A percentile compares a stretch with the other conserved stretches of the same genome.
These are phyloP conservation scores for Triplophysa bombifrons DNA, from an alignment of 2,797 vertebrate species.

Conservation along the genomic window DNA sequence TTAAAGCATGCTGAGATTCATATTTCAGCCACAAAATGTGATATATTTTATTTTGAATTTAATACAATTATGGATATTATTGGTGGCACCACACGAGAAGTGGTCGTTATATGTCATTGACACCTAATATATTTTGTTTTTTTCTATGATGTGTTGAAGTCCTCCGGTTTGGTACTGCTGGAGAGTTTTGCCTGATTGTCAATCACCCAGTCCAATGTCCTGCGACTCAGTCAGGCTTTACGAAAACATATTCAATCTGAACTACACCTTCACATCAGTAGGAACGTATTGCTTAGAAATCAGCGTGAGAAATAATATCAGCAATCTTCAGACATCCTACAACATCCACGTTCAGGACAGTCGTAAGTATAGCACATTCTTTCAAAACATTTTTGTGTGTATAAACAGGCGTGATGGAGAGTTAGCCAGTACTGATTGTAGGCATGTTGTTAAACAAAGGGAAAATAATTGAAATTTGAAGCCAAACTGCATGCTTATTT, in stretches of 20 bases:
- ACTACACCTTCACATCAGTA: constrained; percentile 75
- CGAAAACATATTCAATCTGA: constrained; percentile 77
- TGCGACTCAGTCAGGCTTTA: constrained; percentile 81
- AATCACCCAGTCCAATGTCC: constrained; percentile 64
- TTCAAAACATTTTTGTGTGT: not conserved
- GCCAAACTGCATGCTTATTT: not conserved
- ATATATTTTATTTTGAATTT: no score
- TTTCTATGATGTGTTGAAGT: constrained; percentile 63
- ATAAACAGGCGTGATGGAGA: not conserved
- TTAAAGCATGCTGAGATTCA: no score
- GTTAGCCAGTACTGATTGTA: not conserved
- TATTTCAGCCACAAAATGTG: no score
- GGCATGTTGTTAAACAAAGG: no score
- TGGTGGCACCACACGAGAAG: no score
- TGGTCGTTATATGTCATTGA: no score
- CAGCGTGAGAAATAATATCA: constrained; percentile 79
- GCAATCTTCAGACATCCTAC: constrained; percentile 80
- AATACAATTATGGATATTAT: no score
- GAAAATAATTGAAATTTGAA: not conserved
- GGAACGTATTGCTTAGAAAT: constrained; percentile 86
- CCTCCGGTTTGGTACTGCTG: constrained; percentile 87
- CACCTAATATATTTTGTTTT: not conserved
- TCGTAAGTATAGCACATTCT: constrained; percentile 69
- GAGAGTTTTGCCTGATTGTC: constrained; percentile 81
- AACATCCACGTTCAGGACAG: constrained; percentile 76